Evolutionary conservation across 2,888 invertebrate species (phyloP), one percentile per base, ranked within the genome.

Genomic region (Lucinisca nassula): DNA sequence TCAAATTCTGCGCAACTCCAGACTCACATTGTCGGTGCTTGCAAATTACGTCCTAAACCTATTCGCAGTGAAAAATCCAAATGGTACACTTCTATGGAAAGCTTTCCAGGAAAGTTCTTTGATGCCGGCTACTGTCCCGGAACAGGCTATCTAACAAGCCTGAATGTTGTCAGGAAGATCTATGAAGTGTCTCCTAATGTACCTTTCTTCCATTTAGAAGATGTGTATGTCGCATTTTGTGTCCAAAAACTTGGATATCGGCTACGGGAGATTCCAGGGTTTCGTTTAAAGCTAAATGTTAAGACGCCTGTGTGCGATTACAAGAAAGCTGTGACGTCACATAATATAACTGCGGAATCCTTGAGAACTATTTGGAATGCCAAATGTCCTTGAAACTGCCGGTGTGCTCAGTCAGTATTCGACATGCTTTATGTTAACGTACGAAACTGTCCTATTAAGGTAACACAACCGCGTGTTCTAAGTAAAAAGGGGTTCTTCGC

Each of bases 191-290:
- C 92, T 4, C 78, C 76, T 4, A 37, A 87, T 35, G 84, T 92
- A 0, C 93, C 93, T 0, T 92, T 92, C 76, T 92, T 92, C 58
- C 87, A 90, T 45, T 73, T 93, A 72, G 93, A 93, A 79, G 93
- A 93, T 55, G 90, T 92, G 35, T 93, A 92, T 55, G 78, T 93
- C 4, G 80, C 89, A 0, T 74, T 92, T 27, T 92, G 92, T 73
- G 77, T 90, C 12, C 51, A 77, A 45, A 81, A 76, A 79, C 86
- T 92, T 17, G 89, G 91, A 0, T 85, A 79, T 45, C 61, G 37
- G 0, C 24, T 92, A 21, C 4, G 61, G 2, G 8, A 14, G 0
- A n/a, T 91, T 14, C 67, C 75, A 3, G 91, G 90, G 10, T 92
- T 92, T 75, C n/a, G 21, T 55, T 40, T 86, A 40, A 84, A 72